Evolutionary conservation across 2,113 vertebrate genomes (phyloP).

Genomic region (Maccullochella peelii): DNA sequence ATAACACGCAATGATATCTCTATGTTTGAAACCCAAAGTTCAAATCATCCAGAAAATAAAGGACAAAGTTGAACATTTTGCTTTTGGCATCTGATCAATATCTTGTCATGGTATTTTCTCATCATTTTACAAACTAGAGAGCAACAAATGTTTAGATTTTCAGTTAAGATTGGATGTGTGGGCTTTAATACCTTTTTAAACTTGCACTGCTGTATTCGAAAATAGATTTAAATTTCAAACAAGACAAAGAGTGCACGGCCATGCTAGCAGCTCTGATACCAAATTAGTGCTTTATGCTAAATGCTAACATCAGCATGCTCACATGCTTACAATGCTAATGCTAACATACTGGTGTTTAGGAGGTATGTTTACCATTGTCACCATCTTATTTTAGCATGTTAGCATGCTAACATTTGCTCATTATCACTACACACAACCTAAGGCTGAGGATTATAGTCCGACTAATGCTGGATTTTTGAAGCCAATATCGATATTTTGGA

Average conservation of each 20-base stretch:
- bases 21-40: slow-evolving; percentile 23
- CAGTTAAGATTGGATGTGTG: too few species aligned
- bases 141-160: not conserved
- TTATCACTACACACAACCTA: not conserved
- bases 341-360: not conserved
- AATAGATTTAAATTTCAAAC: too few species aligned
- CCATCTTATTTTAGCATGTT: not conserved
- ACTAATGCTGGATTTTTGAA: too few species aligned
- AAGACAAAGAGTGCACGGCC: too few species aligned
- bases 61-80: slow-evolving; percentile 10
- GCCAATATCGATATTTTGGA: too few species aligned
- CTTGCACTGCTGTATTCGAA: too few species aligned
- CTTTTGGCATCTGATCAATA: not conserved
- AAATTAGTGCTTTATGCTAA: not conserved
- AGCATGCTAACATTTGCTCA: not conserved
- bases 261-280: too few species aligned
- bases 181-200: not conserved
- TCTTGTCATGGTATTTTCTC: not conserved
- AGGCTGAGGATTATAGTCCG: not conserved
- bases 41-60: not conserved
- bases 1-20: not conserved
- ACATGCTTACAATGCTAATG: not conserved
- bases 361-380: not conserved
- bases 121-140: not conserved
- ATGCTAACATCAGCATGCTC: not conserved